Percentiles rank a stretch among this genome's conserved stretches.
Evolutionary conservation across 1,140 invertebrate species (phyloP).

Genomic region (Drosophila subobscura): DNA sequence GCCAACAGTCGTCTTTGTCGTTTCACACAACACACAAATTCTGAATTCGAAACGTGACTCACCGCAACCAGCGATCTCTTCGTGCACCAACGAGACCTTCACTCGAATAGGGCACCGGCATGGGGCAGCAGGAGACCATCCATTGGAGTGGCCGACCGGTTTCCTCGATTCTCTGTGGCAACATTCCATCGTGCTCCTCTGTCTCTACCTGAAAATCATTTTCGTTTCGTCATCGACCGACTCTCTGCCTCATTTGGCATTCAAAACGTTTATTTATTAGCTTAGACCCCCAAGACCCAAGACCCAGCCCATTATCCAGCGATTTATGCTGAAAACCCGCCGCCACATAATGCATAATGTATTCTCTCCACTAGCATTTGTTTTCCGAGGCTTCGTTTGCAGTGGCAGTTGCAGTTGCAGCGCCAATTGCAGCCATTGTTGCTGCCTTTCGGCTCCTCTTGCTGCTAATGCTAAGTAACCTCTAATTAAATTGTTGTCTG

Average conservation of each 20-base stretch:
- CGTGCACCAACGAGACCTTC: slow-evolving; percentile 33
- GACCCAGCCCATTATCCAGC: slow-evolving; percentile 49
- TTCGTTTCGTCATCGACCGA: slow-evolving; percentile 48
- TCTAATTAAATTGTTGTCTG: slow-evolving; percentile 48
- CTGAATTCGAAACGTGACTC: slow-evolving; percentile 44
- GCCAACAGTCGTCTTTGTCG: not conserved
- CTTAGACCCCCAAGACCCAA: not conserved
- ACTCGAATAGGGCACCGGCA: slow-evolving; percentile 38
- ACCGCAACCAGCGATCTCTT: slow-evolving; percentile 8
- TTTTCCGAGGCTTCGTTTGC: slow-evolving; percentile 28
- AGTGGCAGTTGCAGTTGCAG: slow-evolving; percentile 13
- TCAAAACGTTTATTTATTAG: slow-evolving; percentile 63
- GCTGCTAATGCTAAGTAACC: slow-evolving; percentile 40
- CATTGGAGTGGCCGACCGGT: slow-evolving; percentile 20
- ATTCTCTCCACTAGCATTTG: slow-evolving; percentile 43
- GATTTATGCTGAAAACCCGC: slow-evolving; percentile 56
- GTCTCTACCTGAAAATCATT: slow-evolving; percentile 37
- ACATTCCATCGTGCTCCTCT: slow-evolving; percentile 30
- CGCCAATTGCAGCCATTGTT: slow-evolving; percentile 21
- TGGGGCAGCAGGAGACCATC: slow-evolving; percentile 4
- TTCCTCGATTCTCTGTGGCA: slow-evolving; percentile 35
- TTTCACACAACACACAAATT: no score
- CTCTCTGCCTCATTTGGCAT: slow-evolving; percentile 65
- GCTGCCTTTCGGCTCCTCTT: slow-evolving; percentile 1
- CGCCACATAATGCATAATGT: slow-evolving; percentile 59